Conservation (phyloP, 2,888 invertebrate species). For the Scotopteryx bipunctaria region DNA sequence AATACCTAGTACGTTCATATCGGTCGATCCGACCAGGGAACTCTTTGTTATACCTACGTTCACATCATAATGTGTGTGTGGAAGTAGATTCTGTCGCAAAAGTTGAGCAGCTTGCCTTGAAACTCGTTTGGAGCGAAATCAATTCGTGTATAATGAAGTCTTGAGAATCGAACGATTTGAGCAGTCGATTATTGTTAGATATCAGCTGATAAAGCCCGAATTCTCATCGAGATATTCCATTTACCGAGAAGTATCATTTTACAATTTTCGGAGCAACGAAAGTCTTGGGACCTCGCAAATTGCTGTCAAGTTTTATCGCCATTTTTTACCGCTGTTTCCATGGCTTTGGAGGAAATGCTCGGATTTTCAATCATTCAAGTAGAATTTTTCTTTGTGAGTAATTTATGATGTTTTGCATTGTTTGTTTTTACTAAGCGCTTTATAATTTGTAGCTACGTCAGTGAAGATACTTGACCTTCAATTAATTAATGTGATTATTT, state of each 20-base stretch:
- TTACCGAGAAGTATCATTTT: constrained; percentile 26
- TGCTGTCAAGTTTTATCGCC: constrained; percentile 26
- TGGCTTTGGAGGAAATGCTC: constrained; percentile 15
- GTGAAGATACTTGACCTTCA: no score
- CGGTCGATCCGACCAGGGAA: neutral
- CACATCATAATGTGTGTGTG: neutral
- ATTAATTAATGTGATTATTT: no score
- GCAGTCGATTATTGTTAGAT: constrained; percentile 20
- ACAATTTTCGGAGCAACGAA: constrained; percentile 25
- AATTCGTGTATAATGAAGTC: constrained; percentile 15
- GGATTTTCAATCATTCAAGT: constrained; percentile 13
- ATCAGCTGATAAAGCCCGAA: constrained; percentile 15
- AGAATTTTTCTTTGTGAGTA: constrained; percentile 9
- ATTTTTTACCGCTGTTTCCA: constrained; percentile 18
- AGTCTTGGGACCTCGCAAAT: constrained; percentile 25
- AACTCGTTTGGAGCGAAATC: constrained; percentile 21
- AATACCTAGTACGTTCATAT: neutral
- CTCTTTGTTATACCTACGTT: neutral
- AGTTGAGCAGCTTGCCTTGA: constrained; percentile 26
- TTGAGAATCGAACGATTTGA: constrained; percentile 14
- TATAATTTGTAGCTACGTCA: neutral
- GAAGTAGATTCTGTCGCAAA: constrained; percentile 19
- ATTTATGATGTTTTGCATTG: constrained; percentile 4
- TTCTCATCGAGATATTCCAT: constrained; percentile 9
- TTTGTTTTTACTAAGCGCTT: neutral